phyloP scores from a whole-genome alignment of 2,113 vertebrate species.

The Callaeas wilsoni region DNA sequence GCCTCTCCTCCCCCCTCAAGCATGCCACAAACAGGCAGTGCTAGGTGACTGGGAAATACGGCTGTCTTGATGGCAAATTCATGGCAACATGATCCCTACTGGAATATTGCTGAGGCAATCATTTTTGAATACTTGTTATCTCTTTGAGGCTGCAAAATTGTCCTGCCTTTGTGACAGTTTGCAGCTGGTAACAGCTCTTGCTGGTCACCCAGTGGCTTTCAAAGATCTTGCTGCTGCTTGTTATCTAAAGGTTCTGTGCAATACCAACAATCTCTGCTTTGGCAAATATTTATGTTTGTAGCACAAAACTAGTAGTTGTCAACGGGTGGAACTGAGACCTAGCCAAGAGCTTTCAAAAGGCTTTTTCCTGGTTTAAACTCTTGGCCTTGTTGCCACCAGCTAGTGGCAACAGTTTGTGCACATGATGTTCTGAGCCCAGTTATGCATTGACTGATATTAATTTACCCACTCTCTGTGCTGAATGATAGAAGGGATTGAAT shows the following conservation, averaged over 20 bases:
- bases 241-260: not conserved
- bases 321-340: not conserved
- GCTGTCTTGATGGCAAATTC: not conserved
- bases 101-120: not conserved
- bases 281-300: not conserved
- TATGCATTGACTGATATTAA: not conserved
- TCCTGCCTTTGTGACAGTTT: not conserved
- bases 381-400: not conserved
- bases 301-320: not conserved
- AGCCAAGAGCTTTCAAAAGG: not conserved
- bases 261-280: not conserved
- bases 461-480: not conserved
- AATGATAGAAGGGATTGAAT: not conserved
- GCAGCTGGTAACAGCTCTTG: not conserved
- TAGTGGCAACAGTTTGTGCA: not conserved
- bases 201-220: not conserved
- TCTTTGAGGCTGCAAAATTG: not conserved
- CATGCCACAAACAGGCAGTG: not conserved
- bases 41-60: not conserved
- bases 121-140: not conserved
- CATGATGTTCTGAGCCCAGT: not conserved
- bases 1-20: fast-evolving
- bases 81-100: not conserved
- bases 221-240: not conserved
- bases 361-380: not conserved